phyloP scores from a whole-genome alignment of 2,797 vertebrate species.

The Parauchenoglanis punctatus region DNA sequence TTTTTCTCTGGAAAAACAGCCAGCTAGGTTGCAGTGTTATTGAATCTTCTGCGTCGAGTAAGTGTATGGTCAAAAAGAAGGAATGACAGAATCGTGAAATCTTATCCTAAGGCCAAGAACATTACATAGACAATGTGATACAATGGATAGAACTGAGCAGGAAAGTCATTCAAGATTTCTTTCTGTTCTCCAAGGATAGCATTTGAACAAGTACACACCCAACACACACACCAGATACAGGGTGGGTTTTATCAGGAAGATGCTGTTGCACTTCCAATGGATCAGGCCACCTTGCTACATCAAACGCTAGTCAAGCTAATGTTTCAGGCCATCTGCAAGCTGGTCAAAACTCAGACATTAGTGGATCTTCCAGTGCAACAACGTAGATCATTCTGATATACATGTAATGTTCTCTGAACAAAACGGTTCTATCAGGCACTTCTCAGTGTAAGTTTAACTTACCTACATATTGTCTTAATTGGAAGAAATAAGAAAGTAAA shows the following conservation, averaged over 20 bases:
- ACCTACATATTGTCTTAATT: background rate
- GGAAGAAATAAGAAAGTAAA: background rate
- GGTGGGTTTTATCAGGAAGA: background rate
- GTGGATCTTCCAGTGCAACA: background rate
- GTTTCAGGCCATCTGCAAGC: background rate
- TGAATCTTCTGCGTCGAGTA: background rate
- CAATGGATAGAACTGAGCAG: background rate
- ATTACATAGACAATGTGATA: background rate
- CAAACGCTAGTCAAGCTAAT: background rate
- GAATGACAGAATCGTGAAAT: background rate
- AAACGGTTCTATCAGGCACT: background rate
- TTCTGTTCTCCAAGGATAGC: background rate
- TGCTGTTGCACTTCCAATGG: background rate
- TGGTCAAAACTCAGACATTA: background rate
- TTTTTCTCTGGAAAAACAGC: conserved; percentile 3
- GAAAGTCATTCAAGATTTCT: background rate
- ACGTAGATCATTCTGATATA: background rate
- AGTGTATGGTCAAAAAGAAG: background rate
- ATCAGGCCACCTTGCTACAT: background rate
- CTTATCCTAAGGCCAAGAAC: background rate
- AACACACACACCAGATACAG: background rate
- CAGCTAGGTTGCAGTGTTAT: background rate
- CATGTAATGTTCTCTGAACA: background rate
- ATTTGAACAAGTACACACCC: background rate
- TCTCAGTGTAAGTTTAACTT: background rate